Base-by-base conservation (phyloP, 2,113 vertebrate genomes). In the Chinchilla lanigera region DNA sequence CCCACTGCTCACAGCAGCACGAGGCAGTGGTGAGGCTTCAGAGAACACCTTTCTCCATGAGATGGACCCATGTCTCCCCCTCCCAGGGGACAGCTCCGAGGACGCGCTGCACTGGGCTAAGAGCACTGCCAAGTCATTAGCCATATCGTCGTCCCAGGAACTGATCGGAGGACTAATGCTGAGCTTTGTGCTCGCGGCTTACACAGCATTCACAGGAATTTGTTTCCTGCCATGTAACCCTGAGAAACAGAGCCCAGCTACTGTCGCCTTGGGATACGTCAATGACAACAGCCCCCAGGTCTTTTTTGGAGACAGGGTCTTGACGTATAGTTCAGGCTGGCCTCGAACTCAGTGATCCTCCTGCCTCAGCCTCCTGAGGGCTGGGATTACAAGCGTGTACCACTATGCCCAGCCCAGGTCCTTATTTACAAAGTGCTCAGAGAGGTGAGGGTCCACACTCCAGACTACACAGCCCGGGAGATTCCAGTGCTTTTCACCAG, bases 1-100 rank as follows among this genome's bases (percentile, higher is more conserved):
- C 11, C 19, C 33, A 75, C 33, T 30, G 35, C 38, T 63, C 12
- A 0, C 2, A 47, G 20, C 8, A 2, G 3, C 0, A 4, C 1
- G 13, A 30, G 63, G 82, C n/a, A 14, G 33, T 54, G 65, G n/a
- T 1, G 9, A 50, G 67, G 38, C 3, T 61, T 13, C 50, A 22
- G 38, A 12, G 9, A 75, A 28, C 38, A 60, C 77, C 71, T 73
- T 47, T 82, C 78, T 65, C 0, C 41, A n/a, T 38, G 50, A 67
- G 33, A 20, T 0, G 19, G 30, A 28, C 28, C 0, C 2, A 20
- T 50, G 44, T 28, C 71, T 9, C 28, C 75, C 17, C 44, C 44
- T 77, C 28, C 7, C 13, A 1, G 44, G 28, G 73, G 28, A 77
- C 26, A 50, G 16, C 41, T 35, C 17, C 54, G 6, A 61, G 52